These are phyloP conservation scores for Stercorarius parasiticus DNA, from an alignment of 2,113 vertebrate species.

Conservation along the genomic window DNA sequence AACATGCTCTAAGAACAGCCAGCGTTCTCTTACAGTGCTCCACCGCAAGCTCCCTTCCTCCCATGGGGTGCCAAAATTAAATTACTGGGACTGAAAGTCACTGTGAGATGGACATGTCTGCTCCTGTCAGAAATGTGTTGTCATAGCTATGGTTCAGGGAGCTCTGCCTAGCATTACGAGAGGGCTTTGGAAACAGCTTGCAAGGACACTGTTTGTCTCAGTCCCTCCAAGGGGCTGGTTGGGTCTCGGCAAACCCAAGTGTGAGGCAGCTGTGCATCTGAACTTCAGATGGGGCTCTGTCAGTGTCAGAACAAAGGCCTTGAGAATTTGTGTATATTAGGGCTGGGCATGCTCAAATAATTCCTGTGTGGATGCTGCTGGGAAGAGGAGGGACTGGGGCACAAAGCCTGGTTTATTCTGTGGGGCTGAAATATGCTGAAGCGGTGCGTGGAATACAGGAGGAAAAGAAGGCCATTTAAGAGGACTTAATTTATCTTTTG, in stretches of 20 bases:
- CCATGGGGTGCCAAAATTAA: background rate
- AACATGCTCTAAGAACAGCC: background rate
- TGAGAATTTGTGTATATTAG: conserved; percentile 23
- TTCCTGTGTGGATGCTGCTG: conserved; percentile 18
- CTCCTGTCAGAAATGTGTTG: background rate
- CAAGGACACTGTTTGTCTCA: background rate
- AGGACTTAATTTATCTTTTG: conserved; percentile 70
- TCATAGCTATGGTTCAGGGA: background rate
- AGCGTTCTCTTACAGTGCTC: background rate
- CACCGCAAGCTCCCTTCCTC: background rate
- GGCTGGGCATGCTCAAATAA: conserved; percentile 48
- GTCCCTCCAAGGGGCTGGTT: background rate
- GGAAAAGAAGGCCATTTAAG: conserved; percentile 27
- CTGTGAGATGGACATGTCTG: background rate
- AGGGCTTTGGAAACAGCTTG: background rate
- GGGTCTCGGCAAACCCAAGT: background rate
- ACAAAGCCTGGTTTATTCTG: conserved; percentile 14
- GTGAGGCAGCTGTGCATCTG: background rate
- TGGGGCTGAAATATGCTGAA: conserved; percentile 28
- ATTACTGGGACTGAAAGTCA: background rate
- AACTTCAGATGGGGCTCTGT: background rate
- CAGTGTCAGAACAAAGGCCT: conserved; percentile 20
- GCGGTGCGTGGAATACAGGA: conserved; percentile 41
- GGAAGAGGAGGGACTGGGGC: conserved; percentile 51
- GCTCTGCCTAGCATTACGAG: background rate